phyloP scores from a whole-genome alignment of 2,113 vertebrate genomes.

The Pithys albifrons region DNA sequence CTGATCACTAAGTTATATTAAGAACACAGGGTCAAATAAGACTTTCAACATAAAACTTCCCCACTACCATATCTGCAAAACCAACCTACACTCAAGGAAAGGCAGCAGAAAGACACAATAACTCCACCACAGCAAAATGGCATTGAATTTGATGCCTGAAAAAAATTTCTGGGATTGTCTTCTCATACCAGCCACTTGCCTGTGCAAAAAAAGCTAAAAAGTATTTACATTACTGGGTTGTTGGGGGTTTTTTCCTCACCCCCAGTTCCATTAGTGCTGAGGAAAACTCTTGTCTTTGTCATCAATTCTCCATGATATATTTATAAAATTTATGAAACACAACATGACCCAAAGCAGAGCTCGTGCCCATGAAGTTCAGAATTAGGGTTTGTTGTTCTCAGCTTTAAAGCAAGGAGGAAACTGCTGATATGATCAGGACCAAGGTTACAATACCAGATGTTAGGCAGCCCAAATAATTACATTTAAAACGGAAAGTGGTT shows the following conservation, averaged over 20 bases:
- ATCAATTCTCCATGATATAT: not conserved
- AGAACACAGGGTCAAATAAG: not conserved
- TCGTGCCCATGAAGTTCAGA: not conserved
- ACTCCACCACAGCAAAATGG: not conserved
- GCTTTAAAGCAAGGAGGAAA: not conserved
- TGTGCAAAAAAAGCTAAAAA: not conserved
- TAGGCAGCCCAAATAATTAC: not conserved
- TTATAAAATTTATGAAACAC: not conserved
- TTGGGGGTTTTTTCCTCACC: not conserved
- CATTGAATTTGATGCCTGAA: not conserved
- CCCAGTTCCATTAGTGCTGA: not conserved
- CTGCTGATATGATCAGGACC: not conserved
- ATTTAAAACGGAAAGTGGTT: not conserved
- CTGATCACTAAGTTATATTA: not conserved
- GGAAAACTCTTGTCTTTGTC: not conserved
- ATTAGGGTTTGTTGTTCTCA: not conserved
- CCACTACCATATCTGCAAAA: not conserved
- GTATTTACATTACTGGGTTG: not conserved
- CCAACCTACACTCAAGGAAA: not conserved
- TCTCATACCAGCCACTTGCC: not conserved
- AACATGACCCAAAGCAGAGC: not conserved
- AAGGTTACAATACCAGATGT: not conserved
- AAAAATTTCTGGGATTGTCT: not conserved
- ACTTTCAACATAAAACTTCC: not conserved
- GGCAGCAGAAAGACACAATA: not conserved